Base-by-base conservation (phyloP, 2,113 vertebrate genomes). In the Chinchilla lanigera region DNA sequence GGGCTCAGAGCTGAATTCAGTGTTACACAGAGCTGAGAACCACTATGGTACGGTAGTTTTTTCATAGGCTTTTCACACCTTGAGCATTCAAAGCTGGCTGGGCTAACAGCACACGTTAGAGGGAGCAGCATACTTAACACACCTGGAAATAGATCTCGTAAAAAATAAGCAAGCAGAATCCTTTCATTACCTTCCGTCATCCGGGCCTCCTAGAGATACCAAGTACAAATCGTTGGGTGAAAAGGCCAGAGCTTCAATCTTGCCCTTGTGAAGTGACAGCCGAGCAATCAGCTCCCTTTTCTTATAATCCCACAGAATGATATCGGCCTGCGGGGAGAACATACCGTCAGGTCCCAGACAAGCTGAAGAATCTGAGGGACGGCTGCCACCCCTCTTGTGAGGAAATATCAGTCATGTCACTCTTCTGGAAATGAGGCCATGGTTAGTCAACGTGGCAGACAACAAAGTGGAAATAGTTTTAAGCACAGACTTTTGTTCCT, bases 231-330 rank as follows among this genome's bases (percentile, higher is more conserved):
- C 99, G 61, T 98, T 99, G 0, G 99, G 99, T 16, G 99, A 99
- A 97, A 99, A 99, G 0, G 99, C 98, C 22, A 99, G 94, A 1
- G 98, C 99, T 98, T 99, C 99, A 4, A 99, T 98, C 97, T 99
- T 99, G 4, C 99, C 99, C 96, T 99, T 99, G 98, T 99, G 99
- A 75, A 99, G 99, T 0, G 98, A 95, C 41, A 99, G 97, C 38
- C 99, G 97, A 84, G 99, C 98, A 30, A 99, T 97, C 44, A 99
- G 92, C 38, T 98, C 98, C 96, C 96, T 98, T 93, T 98, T 98
- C 58, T 95, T 95, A 93, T 98, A 99, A 97, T 99, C 98, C 99
- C 99, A 99, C 94, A 99, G 97, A 60, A 99, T 99, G 82, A 99
- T 90, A 69, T 99, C 98, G 94, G 99, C 99, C 99, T 99, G 97